Evolutionary conservation across 2,888 invertebrate genomes (phyloP).

Genomic region (Brachyopa scutellaris): DNA sequence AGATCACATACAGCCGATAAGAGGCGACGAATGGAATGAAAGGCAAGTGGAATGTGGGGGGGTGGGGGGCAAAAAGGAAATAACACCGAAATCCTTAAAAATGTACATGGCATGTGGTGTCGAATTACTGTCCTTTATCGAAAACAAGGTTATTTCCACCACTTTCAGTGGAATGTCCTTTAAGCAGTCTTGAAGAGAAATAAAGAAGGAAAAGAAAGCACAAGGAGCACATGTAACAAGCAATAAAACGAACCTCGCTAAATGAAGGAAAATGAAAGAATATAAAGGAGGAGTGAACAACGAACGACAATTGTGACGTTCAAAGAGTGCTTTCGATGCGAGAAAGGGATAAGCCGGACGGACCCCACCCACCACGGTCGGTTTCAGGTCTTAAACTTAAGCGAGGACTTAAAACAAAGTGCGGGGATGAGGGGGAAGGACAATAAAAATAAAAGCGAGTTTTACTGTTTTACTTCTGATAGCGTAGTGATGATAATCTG

Average conservation of each 20-base stretch:
- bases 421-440: neutral
- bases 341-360: slow-evolving; percentile 24
- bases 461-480: slow-evolving; percentile 26
- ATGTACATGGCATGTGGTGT: slow-evolving; percentile 72
- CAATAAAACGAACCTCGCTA: slow-evolving; percentile 64
- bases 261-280: slow-evolving; percentile 31
- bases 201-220: neutral
- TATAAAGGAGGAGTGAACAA: slow-evolving; percentile 4
- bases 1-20: slow-evolving; percentile 72
- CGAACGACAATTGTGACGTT: slow-evolving; percentile 23
- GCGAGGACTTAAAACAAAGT: slow-evolving; percentile 16
- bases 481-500: slow-evolving; percentile 34
- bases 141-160: slow-evolving; percentile 68
- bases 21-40: slow-evolving; percentile 45
- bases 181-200: slow-evolving; percentile 7
- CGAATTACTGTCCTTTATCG: slow-evolving; percentile 69
- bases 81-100: slow-evolving; percentile 68
- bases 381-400: slow-evolving; percentile 33
- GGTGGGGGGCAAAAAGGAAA: slow-evolving; percentile 33
- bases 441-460: slow-evolving; percentile 22
- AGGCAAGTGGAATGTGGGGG: neutral
- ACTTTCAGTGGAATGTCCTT: slow-evolving; percentile 67
- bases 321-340: slow-evolving; percentile 1
- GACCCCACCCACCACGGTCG: too few relatives aligned
- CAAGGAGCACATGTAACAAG: slow-evolving; percentile 51